Evolutionary conservation across 2,888 invertebrate species (phyloP).

Genomic region (Drosophila fungiperda): DNA sequence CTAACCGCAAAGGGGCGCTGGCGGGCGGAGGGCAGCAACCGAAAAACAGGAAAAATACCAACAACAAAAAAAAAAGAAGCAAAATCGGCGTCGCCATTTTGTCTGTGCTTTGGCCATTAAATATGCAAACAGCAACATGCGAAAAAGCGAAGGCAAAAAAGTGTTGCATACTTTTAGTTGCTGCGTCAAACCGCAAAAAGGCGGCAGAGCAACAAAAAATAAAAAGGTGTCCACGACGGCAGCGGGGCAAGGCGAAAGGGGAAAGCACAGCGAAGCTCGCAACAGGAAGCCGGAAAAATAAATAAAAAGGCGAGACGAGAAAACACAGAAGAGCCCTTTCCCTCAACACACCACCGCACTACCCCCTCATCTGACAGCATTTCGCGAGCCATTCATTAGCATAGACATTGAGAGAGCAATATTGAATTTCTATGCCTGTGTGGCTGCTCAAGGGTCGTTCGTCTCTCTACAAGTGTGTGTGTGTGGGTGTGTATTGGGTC

Average conservation of each 20-base stretch:
- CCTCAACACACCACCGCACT: not conserved
- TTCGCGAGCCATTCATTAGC: slow-evolving; percentile 72
- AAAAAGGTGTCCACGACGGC: slow-evolving; percentile 37
- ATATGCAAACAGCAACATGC: slow-evolving; percentile 79
- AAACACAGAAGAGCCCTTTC: slow-evolving; percentile 16
- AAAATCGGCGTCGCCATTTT: slow-evolving; percentile 64
- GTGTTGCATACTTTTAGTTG: slow-evolving; percentile 79
- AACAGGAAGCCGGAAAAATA: slow-evolving; percentile 78
- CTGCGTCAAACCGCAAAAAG: slow-evolving; percentile 77
- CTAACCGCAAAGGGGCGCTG: slow-evolving; percentile 62
- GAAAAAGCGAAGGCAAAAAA: slow-evolving; percentile 60
- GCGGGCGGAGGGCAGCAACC: slow-evolving; percentile 4
- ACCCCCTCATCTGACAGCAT: not conserved
- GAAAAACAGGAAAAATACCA: slow-evolving; percentile 28
- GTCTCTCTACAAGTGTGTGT: not conserved
- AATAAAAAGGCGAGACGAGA: slow-evolving; percentile 65
- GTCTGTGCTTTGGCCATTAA: slow-evolving; percentile 74
- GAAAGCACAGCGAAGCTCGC: slow-evolving; percentile 33
- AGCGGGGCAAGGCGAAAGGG: slow-evolving; percentile 35
- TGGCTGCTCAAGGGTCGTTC: slow-evolving; percentile 16
- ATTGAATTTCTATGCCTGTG: slow-evolving; percentile 73
- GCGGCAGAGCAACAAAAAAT: slow-evolving; percentile 40
- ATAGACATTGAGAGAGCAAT: slow-evolving; percentile 72
- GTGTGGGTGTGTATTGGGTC: slow-evolving; percentile 42
- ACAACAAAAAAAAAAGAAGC: not conserved